Percentiles rank a stretch among this genome's conserved stretches.
Evolutionary conservation across 2,797 vertebrate species (phyloP).

Genomic region (Eutrigla gurnardus): DNA sequence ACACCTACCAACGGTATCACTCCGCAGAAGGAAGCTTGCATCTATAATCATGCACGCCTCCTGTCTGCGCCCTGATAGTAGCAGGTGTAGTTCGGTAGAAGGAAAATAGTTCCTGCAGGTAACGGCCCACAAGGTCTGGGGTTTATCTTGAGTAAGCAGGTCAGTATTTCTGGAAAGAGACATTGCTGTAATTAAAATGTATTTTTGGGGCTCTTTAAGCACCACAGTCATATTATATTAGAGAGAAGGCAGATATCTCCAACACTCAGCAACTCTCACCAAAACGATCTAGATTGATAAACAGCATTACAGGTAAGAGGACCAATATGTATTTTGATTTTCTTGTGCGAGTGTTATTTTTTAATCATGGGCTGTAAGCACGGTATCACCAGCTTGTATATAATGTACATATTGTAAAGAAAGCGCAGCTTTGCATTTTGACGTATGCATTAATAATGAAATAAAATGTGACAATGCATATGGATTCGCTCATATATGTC

Average conservation of each 20-base stretch:
- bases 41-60: neutral
- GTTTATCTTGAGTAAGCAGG: neutral
- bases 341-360: neutral
- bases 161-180: neutral
- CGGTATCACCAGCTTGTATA: slow-evolving; percentile 36
- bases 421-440: slow-evolving; percentile 29
- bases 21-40: neutral
- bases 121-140: neutral
- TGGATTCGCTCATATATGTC: neutral
- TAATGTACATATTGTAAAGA: slow-evolving; percentile 62
- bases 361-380: slow-evolving; percentile 2
- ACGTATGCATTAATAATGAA: slow-evolving; percentile 27
- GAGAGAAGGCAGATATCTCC: neutral
- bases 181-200: too few relatives aligned
- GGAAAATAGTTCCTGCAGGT: neutral
- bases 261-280: neutral
- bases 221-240: neutral
- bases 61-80: too few relatives aligned
- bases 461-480: slow-evolving; percentile 56
- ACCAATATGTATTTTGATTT: neutral
- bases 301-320: neutral
- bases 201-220: too few relatives aligned
- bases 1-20: neutral
- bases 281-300: neutral
- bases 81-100: too few relatives aligned